Evolutionary conservation across 1,140 invertebrate species (phyloP).

Genomic region (Ooceraea biroi): DNA sequence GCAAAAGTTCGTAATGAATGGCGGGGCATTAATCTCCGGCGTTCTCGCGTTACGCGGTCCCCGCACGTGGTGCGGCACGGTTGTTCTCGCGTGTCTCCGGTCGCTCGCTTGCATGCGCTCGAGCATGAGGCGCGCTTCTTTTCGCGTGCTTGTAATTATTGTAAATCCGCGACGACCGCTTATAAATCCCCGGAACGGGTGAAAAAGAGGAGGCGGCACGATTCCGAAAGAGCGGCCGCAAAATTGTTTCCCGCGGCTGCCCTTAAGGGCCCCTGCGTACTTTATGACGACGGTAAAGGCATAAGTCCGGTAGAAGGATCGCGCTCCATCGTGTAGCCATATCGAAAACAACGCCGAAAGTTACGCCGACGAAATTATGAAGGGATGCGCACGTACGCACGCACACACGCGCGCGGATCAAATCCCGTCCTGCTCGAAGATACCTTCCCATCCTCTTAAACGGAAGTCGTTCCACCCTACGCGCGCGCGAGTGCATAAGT

Average conservation of each 20-base stretch:
- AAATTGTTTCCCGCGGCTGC: constrained; percentile 56
- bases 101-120: constrained; percentile 6
- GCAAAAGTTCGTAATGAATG: constrained; percentile 76
- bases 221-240: constrained; percentile 42
- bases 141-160: constrained; percentile 69
- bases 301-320: constrained; percentile 44
- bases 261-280: constrained; percentile 44
- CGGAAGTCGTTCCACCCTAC: not conserved
- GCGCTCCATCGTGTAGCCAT: constrained; percentile 10
- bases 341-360: constrained; percentile 53
- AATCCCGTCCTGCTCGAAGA: not conserved
- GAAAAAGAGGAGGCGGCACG: not conserved
- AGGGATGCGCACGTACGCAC: not conserved
- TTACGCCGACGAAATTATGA: constrained; percentile 51
- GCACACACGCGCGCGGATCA: not conserved
- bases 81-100: constrained; percentile 4
- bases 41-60: constrained; percentile 65
- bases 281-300: constrained; percentile 56
- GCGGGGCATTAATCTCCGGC: constrained; percentile 75
- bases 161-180: constrained; percentile 63
- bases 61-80: constrained; percentile 61
- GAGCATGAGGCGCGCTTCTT: constrained; percentile 24
- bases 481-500: not conserved
- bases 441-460: not conserved
- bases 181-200: constrained; percentile 59